phyloP scores from a whole-genome alignment of 1,140 invertebrate genomes.

The Aculops lycopersici region DNA sequence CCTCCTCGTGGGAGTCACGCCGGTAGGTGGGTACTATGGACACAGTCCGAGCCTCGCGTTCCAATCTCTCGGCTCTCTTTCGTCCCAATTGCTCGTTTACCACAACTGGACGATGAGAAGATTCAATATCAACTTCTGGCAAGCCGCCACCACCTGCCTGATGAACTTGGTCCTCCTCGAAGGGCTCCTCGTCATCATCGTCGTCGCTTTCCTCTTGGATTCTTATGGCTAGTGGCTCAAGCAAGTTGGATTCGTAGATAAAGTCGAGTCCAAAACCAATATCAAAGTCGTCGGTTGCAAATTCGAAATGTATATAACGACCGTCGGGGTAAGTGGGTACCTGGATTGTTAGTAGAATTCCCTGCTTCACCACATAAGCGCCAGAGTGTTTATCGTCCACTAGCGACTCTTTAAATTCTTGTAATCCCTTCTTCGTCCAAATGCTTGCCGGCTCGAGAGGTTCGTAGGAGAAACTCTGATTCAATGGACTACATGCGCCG shows the following conservation, averaged over 20 bases:
- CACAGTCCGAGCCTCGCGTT: constrained; percentile 24
- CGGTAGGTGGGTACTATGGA: constrained; percentile 68
- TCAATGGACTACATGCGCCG: too few species aligned
- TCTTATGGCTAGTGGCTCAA: constrained; percentile 49
- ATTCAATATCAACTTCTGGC: too few species aligned
- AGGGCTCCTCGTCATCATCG: constrained; percentile 26
- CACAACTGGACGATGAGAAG: too few species aligned
- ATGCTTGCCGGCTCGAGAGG: constrained; percentile 46
- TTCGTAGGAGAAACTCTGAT: too few species aligned
- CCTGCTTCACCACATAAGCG: constrained; percentile 76
- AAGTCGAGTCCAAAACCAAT: constrained; percentile 96
- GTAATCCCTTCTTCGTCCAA: constrained; percentile 74
- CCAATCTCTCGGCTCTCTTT: too few species aligned
- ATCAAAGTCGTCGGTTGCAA: constrained; percentile 90
- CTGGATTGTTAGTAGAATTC: constrained; percentile 80
- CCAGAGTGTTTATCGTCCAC: constrained; percentile 49
- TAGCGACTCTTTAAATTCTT: constrained; percentile 60
- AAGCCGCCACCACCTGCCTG: too few species aligned
- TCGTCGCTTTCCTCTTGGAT: constrained; percentile 65
- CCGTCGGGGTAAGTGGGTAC: constrained; percentile 88
- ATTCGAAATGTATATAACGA: constrained; percentile 91
- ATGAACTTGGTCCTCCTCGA: neutral
- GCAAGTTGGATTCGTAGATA: constrained; percentile 44
- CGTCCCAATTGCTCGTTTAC: too few species aligned
- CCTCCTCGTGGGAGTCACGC: constrained; percentile 76